Evolutionary conservation across 2,797 vertebrate genomes (phyloP).

Genomic region (Poeciliopsis gracilis): DNA sequence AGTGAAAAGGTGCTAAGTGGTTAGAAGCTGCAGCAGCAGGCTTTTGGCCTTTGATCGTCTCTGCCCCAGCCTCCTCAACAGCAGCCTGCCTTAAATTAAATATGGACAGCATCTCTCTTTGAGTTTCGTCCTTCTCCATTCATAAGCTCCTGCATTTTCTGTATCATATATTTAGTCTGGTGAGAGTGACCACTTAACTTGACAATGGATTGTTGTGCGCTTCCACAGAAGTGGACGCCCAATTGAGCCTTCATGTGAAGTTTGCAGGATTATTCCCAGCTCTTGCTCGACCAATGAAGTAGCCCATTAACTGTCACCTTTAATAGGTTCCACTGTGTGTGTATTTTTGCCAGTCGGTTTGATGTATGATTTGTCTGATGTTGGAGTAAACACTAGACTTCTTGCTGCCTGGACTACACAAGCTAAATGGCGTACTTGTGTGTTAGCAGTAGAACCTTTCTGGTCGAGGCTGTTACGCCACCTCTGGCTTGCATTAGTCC

Average conservation of each 20-base stretch:
- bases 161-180: constrained; percentile 66
- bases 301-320: constrained; percentile 49
- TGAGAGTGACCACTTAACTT: constrained; percentile 61
- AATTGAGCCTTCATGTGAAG: constrained; percentile 57
- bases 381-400: constrained; percentile 60
- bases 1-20: constrained; percentile 82
- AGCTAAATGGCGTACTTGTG: constrained; percentile 27
- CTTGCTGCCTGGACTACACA: constrained; percentile 33
- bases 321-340: constrained; percentile 53
- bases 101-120: constrained; percentile 68
- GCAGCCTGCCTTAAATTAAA: constrained; percentile 76
- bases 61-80: constrained; percentile 65
- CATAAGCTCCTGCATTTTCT: constrained; percentile 63
- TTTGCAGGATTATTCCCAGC: constrained; percentile 65
- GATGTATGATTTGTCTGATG: constrained; percentile 74
- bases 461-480: constrained; percentile 50
- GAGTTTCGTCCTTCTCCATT: constrained; percentile 67
- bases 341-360: constrained; percentile 48
- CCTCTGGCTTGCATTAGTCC: constrained; percentile 74
- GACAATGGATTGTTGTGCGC: constrained; percentile 56
- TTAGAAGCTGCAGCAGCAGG: constrained; percentile 72
- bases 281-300: constrained; percentile 57
- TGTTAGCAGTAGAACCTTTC: constrained; percentile 38
- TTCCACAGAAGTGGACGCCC: constrained; percentile 50
- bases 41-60: constrained; percentile 82